These are phyloP conservation scores for Morus bassanus DNA, from an alignment of 2,797 vertebrate species.

Conservation along the genomic window DNA sequence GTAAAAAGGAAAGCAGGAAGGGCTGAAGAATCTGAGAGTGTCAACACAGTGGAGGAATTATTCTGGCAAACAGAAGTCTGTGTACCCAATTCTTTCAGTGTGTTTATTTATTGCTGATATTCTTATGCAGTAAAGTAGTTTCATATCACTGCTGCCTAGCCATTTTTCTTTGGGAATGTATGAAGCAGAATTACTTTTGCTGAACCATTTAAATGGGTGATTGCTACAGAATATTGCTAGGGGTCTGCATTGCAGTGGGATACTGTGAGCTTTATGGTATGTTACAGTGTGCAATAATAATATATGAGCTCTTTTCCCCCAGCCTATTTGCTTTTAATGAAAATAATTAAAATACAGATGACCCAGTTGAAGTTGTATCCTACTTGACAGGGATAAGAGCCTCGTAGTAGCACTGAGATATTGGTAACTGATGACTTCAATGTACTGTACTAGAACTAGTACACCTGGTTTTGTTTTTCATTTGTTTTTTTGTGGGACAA, in stretches of 20 bases:
- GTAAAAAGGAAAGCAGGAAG: neutral
- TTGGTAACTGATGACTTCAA: neutral
- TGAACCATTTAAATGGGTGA: neutral
- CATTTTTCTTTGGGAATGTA: neutral
- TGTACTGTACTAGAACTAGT: neutral
- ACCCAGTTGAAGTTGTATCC: neutral
- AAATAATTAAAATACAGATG: neutral
- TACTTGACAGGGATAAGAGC: neutral
- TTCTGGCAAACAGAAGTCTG: neutral
- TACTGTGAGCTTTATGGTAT: neutral
- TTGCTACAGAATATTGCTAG: neutral
- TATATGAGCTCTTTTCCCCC: neutral
- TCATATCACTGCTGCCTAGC: neutral
- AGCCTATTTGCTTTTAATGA: neutral
- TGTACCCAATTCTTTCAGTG: neutral
- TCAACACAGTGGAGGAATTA: neutral
- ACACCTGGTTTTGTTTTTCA: neutral
- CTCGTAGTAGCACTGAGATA: neutral
- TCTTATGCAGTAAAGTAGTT: neutral
- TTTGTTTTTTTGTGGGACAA: neutral
- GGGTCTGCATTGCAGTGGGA: neutral
- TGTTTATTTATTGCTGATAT: conserved; percentile 3
- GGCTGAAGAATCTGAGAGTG: neutral
- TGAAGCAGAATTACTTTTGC: neutral
- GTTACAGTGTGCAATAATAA: neutral